Conservation (phyloP, 2,888 invertebrate species). For the Amphipoea oculea region DNA sequence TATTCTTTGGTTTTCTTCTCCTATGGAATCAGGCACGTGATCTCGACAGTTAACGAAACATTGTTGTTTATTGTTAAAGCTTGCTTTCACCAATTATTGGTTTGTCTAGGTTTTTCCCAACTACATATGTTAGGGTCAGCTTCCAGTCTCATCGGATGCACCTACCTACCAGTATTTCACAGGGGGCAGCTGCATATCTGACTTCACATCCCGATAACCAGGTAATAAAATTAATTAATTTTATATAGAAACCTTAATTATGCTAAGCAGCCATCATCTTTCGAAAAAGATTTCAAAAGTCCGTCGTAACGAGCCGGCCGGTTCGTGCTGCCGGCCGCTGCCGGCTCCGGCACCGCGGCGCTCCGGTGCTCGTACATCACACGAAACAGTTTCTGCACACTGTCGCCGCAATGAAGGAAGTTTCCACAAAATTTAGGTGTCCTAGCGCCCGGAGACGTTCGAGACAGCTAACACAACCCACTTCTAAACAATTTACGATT, state of each 20-base stretch:
- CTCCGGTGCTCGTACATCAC: slow-evolving; percentile 43
- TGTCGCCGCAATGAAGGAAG: slow-evolving; percentile 65
- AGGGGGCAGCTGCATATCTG: no score
- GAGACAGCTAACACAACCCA: slow-evolving; percentile 69
- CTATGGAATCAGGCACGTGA: background rate
- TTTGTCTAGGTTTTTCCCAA: background rate
- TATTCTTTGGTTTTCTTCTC: slow-evolving; percentile 15
- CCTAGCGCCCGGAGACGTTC: slow-evolving; percentile 62
- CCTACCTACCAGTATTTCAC: no score
- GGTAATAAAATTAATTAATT: background rate
- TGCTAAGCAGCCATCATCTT: background rate
- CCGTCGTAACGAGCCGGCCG: background rate
- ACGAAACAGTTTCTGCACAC: slow-evolving; percentile 51
- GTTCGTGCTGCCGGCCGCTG: background rate
- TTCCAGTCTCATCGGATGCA: background rate
- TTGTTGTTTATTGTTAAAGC: background rate
- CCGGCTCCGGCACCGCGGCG: slow-evolving; percentile 6
- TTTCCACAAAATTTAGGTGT: slow-evolving; percentile 65
- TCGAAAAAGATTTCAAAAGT: slow-evolving; percentile 6
- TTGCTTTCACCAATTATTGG: background rate
- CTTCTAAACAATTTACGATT: slow-evolving; percentile 77
- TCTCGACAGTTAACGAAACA: background rate
- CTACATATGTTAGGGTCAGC: background rate
- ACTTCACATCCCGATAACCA: background rate
- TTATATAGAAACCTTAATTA: background rate